Conservation (phyloP, 2,113 vertebrate genomes). For the Vimba vimba region DNA sequence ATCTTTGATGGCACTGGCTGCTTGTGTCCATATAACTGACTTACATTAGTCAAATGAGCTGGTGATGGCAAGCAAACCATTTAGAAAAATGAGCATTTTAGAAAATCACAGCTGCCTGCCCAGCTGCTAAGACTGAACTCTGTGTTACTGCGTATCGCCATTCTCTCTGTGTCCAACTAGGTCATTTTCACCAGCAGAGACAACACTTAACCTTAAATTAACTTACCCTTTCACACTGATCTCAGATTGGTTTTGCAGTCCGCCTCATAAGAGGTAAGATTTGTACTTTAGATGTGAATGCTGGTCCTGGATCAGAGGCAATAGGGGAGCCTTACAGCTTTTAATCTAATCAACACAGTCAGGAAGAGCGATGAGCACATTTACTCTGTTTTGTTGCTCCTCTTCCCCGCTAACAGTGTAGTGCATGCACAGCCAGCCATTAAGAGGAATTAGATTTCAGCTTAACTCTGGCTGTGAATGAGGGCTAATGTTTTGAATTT, state of each 20-base stretch:
- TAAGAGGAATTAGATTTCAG: constrained; percentile 51
- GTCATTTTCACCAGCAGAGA: constrained; percentile 25
- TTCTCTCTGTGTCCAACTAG: constrained; percentile 48
- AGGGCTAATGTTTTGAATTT: constrained; percentile 49
- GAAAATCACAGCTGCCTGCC: constrained; percentile 59
- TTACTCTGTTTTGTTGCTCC: constrained; percentile 39
- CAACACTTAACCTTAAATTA: constrained; percentile 39
- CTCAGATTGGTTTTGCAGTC: not conserved
- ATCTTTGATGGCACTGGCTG: constrained; percentile 34
- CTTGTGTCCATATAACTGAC: constrained; percentile 58
- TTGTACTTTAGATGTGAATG: not conserved
- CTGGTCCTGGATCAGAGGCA: constrained; percentile 35
- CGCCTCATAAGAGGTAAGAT: not conserved
- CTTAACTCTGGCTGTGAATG: constrained; percentile 44
- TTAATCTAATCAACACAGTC: constrained; percentile 50
- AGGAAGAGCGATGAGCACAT: constrained; percentile 31
- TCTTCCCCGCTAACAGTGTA: constrained; percentile 46
- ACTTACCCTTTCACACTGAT: not conserved
- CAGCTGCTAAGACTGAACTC: constrained; percentile 49
- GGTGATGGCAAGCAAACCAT: constrained; percentile 53
- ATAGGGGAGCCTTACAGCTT: constrained; percentile 32
- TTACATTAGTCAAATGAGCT: constrained; percentile 56
- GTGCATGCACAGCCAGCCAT: constrained; percentile 49
- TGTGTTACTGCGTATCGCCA: constrained; percentile 32
- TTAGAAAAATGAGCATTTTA: constrained; percentile 64